A percentile compares a stretch with the other conserved stretches of the same genome.
phyloP scores from a whole-genome alignment of 2,797 vertebrate species.

The Liparis tanakae region DNA sequence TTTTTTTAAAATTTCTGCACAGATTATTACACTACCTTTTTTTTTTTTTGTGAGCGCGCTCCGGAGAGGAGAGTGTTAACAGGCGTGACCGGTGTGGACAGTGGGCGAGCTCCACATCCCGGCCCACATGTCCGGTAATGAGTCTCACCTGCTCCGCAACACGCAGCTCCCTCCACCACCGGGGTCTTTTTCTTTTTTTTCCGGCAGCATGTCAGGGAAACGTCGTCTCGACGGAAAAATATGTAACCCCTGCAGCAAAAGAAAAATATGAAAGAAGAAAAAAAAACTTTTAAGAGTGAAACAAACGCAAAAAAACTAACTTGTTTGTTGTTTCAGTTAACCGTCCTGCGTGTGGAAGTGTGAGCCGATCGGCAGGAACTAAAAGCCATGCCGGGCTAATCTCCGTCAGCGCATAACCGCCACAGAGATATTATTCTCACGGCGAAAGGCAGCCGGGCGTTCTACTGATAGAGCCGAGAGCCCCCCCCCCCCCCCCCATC shows the following conservation, averaged over 20 bases:
- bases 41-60: neutral
- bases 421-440: slow-evolving; percentile 18
- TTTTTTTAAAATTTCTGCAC: too few relatives aligned
- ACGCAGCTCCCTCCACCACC: slow-evolving; percentile 40
- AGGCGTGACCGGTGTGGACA: slow-evolving; percentile 48
- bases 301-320: too few relatives aligned
- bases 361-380: too few relatives aligned
- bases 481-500: too few relatives aligned
- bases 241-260: slow-evolving; percentile 37
- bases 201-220: slow-evolving; percentile 59
- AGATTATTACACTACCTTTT: neutral
- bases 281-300: neutral
- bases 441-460: slow-evolving; percentile 37
- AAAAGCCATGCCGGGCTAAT: slow-evolving; percentile 10
- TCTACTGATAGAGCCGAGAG: slow-evolving; percentile 55
- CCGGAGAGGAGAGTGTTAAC: slow-evolving; percentile 51
- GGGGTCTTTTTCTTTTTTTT: neutral
- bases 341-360: slow-evolving; percentile 13
- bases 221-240: slow-evolving; percentile 36
- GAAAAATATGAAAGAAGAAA: too few relatives aligned
- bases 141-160: slow-evolving; percentile 75
- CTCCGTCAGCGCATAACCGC: slow-evolving; percentile 33
- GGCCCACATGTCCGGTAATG: slow-evolving; percentile 71
- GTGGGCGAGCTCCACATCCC: slow-evolving; percentile 53
- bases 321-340: too few relatives aligned